Percentiles rank a stretch among this genome's conserved stretches.
Evolutionary conservation across 2,113 vertebrate genomes (phyloP).

Genomic region (Emydocephalus ijimae): DNA sequence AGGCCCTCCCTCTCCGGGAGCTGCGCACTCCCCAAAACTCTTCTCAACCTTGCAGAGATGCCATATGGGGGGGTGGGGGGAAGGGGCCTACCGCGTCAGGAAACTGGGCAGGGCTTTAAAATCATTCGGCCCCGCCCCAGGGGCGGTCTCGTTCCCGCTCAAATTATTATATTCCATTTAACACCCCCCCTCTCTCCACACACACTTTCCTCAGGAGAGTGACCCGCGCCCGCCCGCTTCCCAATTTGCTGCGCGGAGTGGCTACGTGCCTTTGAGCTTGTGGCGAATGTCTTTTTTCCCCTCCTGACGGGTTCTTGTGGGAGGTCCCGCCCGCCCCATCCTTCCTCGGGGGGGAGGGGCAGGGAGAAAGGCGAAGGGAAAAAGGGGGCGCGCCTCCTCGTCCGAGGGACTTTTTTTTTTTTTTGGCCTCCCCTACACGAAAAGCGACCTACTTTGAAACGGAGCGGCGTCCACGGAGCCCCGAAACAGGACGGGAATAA

Average conservation of each 20-base stretch:
- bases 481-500: not conserved
- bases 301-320: constrained; percentile 10
- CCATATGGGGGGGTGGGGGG: not conserved
- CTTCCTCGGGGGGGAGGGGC: not conserved
- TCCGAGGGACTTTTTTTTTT: not conserved
- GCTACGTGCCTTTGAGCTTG: constrained; percentile 50
- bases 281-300: constrained; percentile 22
- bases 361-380: too few species aligned
- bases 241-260: not conserved
- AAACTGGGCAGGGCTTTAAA: not conserved
- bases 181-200: not conserved
- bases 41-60: too few species aligned
- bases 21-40: not conserved
- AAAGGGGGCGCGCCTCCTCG: not conserved
- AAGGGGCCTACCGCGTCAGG: not conserved
- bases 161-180: not conserved
- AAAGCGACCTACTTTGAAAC: not conserved
- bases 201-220: too few species aligned
- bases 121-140: accelerated
- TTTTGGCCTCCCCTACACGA: too few species aligned
- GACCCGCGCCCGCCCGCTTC: too few species aligned
- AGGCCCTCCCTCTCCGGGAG: not conserved
- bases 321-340: constrained; percentile 21
- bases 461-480: not conserved
- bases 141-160: too few species aligned